Percentiles rank a stretch among this genome's conserved stretches.
Evolutionary conservation across 2,797 vertebrate genomes (phyloP).

Genomic region (Remorina albescens): DNA sequence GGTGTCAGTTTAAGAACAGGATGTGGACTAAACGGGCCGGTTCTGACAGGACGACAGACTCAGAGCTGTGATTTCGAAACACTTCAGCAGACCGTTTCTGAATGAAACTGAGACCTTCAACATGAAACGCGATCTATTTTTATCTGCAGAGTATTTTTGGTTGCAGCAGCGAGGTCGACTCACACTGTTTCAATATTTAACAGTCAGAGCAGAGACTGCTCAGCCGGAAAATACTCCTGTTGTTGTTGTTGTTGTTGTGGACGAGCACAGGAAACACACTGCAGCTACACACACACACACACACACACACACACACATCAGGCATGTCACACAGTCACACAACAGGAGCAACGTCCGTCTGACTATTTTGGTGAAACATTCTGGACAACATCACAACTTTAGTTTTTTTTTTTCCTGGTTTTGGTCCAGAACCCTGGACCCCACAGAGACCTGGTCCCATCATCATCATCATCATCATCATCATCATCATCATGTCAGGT

Average conservation of each 20-base stretch:
- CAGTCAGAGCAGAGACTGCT: slow-evolving; percentile 30
- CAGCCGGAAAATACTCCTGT: slow-evolving; percentile 25
- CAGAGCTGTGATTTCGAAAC: background rate
- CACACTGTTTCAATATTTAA: slow-evolving; percentile 54
- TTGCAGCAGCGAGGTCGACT: slow-evolving; percentile 46
- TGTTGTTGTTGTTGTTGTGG: slow-evolving; percentile 10
- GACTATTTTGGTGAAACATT: too few species aligned
- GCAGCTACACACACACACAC: background rate
- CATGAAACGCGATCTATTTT: slow-evolving; percentile 56
- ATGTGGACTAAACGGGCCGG: too few species aligned
- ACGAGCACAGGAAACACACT: background rate
- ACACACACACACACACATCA: background rate
- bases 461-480: too few species aligned
- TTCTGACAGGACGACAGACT: background rate
- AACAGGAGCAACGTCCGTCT: background rate
- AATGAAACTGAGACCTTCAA: slow-evolving; percentile 29
- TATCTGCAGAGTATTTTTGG: slow-evolving; percentile 65
- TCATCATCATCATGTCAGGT: too few species aligned
- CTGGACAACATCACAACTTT: too few species aligned
- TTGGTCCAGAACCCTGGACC: too few species aligned
- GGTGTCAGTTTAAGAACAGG: too few species aligned
- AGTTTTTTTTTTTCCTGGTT: too few species aligned
- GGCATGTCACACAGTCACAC: background rate
- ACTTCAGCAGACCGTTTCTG: slow-evolving; percentile 14
- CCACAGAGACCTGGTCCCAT: too few species aligned